Base-by-base conservation (phyloP, 2,888 invertebrate species). In the Thymelicus acteon region DNA sequence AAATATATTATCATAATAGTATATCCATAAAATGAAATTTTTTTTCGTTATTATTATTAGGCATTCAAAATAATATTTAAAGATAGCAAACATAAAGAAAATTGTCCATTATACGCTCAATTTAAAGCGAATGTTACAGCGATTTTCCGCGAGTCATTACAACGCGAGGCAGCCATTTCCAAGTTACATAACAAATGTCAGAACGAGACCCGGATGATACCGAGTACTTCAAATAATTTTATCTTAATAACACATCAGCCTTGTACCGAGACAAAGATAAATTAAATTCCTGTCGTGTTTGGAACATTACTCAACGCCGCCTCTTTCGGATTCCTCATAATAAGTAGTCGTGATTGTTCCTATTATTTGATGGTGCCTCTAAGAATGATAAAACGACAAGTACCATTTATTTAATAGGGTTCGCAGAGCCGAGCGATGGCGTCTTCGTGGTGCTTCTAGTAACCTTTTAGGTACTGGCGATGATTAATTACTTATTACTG, bases 211-310 rank as follows among this genome's bases (percentile, higher is more conserved):
- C 57, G 57, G 57, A 37, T 57, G 57, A 57, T 57, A 37, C 57
- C 31, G 60, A 19, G 60, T 61, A 47, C 40, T 47, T 61, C 61
- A 61, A 61, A 61, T 40, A 61, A 61, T 61, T 61, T 61, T 61
- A 61, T 61, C 61, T 61, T 44, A 61, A 61, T 61, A 61, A 61
- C 61, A 61, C 61, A 44, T 61, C 44, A 61, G 47, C 44, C 44
- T 44, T 7, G 61, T 44, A 47, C 61, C 47, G 61, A 61, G 61
- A 61, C 61, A 61, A 40, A 44, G 61, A 61, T 61, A 61, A 61
- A 61, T 61, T 40, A 40, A 47, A 61, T 47, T 61, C 61, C 61
- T 24, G 40, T 61, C 61, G 61, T 44, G 12, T 44, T 61, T 40
- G 40, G 39, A 60, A 60, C 60, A 60, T 60, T 60, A 40, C 40